A percentile compares a stretch with the other conserved stretches of the same genome.
Conservation (phyloP, 2,888 invertebrate genomes). For the Tanytarsus gracilentus region DNA sequence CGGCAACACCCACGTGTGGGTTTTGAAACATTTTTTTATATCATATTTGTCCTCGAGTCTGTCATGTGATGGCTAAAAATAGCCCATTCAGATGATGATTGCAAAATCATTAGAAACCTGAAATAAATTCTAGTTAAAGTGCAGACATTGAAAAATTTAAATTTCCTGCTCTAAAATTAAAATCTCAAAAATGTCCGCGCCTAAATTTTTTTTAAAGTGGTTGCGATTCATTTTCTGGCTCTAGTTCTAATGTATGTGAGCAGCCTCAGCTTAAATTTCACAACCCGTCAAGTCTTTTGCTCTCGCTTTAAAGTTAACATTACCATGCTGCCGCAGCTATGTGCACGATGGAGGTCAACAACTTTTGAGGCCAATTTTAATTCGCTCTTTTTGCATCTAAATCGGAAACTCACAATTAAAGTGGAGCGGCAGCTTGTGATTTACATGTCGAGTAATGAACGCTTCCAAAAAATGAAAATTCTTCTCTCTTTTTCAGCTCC, state of each 20-base stretch:
- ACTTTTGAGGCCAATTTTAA: slow-evolving; percentile 11
- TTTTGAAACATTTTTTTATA: too few relatives aligned
- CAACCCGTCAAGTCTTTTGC: neutral
- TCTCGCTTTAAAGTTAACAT: neutral
- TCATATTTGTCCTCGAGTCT: neutral
- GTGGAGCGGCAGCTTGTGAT: neutral
- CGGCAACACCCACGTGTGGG: too few relatives aligned
- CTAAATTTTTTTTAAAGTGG: too few relatives aligned
- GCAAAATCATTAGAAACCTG: too few relatives aligned
- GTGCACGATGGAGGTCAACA: neutral
- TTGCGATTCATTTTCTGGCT: neutral
- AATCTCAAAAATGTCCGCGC: too few relatives aligned
- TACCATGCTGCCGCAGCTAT: neutral
- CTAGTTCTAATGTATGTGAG: neutral
- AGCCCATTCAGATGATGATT: too few relatives aligned
- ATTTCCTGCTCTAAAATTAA: too few relatives aligned
- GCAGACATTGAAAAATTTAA: too few relatives aligned
- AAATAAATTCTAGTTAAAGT: too few relatives aligned
- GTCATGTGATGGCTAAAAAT: neutral
- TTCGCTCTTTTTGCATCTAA: neutral
- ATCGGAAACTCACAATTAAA: neutral
- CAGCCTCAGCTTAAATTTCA: neutral
- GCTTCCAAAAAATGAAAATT: neutral
- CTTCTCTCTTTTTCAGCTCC: neutral
- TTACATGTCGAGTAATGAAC: too few relatives aligned